These are phyloP conservation scores for Mycetomoellerius zeteki DNA, from an alignment of 1,140 invertebrate genomes.

Conservation along the genomic window DNA sequence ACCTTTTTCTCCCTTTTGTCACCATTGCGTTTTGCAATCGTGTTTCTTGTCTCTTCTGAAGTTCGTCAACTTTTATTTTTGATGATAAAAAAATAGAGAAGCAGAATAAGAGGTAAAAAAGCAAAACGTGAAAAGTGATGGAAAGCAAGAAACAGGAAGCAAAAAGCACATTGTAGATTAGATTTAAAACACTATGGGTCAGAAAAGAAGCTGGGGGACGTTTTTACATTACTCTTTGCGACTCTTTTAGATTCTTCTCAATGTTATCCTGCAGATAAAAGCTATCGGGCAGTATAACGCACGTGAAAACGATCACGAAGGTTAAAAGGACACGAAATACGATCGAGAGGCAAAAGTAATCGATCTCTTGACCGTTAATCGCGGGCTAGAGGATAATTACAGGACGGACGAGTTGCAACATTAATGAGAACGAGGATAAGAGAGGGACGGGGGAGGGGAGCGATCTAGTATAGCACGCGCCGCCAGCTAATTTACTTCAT, in stretches of 20 bases:
- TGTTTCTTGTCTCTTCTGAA: too few relatives aligned
- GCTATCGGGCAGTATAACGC: not conserved
- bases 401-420: conserved; percentile 67
- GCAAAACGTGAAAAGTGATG: too few relatives aligned
- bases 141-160: too few relatives aligned
- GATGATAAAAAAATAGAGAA: too few relatives aligned
- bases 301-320: not conserved
- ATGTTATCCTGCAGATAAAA: not conserved
- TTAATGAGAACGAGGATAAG: conserved; percentile 66
- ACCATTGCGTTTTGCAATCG: too few relatives aligned
- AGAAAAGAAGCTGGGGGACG: not conserved
- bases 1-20: too few relatives aligned
- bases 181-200: not conserved
- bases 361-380: conserved; percentile 72
- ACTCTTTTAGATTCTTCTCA: not conserved
- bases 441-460: not conserved
- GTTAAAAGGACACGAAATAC: conserved; percentile 60
- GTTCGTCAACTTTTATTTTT: too few relatives aligned
- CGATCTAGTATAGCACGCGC: conserved; percentile 47
- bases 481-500: conserved; percentile 76
- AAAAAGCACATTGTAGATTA: too few relatives aligned
- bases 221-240: too few relatives aligned
- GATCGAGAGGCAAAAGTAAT: conserved; percentile 40
- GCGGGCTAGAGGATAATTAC: conserved; percentile 58
- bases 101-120: too few relatives aligned